phyloP scores from a whole-genome alignment of 2,888 invertebrate genomes.

The Mystacides longicornis region DNA sequence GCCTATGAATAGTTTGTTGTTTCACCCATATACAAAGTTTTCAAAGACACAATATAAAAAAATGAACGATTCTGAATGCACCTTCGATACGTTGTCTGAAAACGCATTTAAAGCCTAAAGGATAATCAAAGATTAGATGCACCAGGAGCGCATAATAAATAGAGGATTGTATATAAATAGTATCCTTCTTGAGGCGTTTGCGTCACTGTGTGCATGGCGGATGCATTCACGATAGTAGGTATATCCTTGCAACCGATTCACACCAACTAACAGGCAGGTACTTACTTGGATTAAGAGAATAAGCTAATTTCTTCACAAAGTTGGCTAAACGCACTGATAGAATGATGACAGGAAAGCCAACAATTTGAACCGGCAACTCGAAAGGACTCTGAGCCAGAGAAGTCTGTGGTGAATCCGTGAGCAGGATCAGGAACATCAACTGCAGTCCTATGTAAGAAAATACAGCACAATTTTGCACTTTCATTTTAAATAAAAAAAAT shows the following conservation, averaged over 20 bases:
- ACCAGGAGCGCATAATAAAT: background rate
- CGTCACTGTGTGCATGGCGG: background rate
- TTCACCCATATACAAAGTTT: too few species aligned
- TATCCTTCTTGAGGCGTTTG: background rate
- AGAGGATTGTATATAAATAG: background rate
- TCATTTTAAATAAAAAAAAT: constrained; percentile 28
- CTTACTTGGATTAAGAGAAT: constrained; percentile 76
- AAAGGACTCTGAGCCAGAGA: constrained; percentile 43
- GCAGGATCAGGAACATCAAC: constrained; percentile 29
- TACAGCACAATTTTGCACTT: constrained; percentile 29
- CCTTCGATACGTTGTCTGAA: too few species aligned
- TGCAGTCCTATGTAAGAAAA: constrained; percentile 29
- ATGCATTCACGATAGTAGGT: background rate
- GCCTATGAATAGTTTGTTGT: too few species aligned
- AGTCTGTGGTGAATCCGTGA: constrained; percentile 31
- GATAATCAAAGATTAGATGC: background rate
- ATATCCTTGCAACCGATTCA: background rate
- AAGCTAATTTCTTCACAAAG: constrained; percentile 75
- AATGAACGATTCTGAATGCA: too few species aligned
- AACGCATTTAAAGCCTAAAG: background rate
- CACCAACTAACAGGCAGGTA: constrained; percentile 23
- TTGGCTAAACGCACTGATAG: constrained; percentile 70
- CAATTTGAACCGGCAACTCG: constrained; percentile 74
- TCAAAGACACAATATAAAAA: too few species aligned
- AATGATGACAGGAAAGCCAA: constrained; percentile 79